A percentile compares a stretch with the other conserved stretches of the same genome.
Evolutionary conservation across 1,140 invertebrate genomes (phyloP).

Genomic region (Drosophila tristis): DNA sequence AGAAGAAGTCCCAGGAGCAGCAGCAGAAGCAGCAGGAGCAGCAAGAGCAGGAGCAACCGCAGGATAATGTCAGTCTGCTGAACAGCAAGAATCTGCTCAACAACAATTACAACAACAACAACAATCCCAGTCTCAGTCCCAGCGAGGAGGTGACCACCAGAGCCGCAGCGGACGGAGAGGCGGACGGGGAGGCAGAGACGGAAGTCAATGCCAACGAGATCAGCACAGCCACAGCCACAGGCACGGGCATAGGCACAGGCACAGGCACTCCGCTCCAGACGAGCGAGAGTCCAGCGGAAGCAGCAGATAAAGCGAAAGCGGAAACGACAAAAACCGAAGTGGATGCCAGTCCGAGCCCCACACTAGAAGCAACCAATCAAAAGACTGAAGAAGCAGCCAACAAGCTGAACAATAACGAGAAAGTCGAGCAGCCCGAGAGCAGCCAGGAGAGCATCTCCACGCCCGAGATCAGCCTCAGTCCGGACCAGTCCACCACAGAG

Average conservation of each 20-base stretch:
- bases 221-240: slow-evolving; percentile 4
- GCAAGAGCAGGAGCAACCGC: slow-evolving; percentile 8
- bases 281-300: background rate
- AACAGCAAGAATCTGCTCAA: slow-evolving; percentile 81
- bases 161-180: slow-evolving; percentile 3
- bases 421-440: slow-evolving; percentile 25
- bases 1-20: slow-evolving; percentile 59
- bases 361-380: slow-evolving; percentile 66
- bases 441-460: background rate
- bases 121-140: slow-evolving; percentile 29
- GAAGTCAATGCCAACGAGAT: slow-evolving; percentile 72
- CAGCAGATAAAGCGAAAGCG: slow-evolving; percentile 8
- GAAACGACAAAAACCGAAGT: slow-evolving; percentile 20
- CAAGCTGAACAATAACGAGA: slow-evolving; percentile 76
- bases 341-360: slow-evolving; percentile 16
- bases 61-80: slow-evolving; percentile 70
- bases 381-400: slow-evolving; percentile 77
- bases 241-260: too few species aligned
- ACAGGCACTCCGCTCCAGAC: too few species aligned
- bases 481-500: slow-evolving; percentile 6
- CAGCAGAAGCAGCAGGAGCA: slow-evolving; percentile 14
- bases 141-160: slow-evolving; percentile 9
- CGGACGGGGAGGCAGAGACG: slow-evolving; percentile 3
- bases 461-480: slow-evolving; percentile 8
- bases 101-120: slow-evolving; percentile 65